These are phyloP conservation scores for Diorhabda sublineata DNA, from an alignment of 1,140 invertebrate genomes.

Conservation along the genomic window DNA sequence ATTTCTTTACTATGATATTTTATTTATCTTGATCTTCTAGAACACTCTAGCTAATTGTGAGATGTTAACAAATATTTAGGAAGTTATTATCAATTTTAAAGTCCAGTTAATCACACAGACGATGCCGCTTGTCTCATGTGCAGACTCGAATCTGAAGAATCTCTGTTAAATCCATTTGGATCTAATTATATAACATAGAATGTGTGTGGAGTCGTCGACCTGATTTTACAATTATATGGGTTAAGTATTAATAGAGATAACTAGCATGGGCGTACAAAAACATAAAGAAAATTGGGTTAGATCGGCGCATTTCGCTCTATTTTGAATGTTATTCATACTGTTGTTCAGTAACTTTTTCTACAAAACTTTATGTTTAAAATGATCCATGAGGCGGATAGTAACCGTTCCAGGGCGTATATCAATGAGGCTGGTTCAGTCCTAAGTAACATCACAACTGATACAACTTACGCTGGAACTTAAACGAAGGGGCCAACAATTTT, in stretches of 20 bases:
- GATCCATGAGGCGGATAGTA: background rate
- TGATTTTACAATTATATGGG: constrained; percentile 3
- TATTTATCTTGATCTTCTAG: too few relatives aligned
- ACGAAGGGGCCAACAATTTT: too few relatives aligned
- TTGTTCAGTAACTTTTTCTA: background rate
- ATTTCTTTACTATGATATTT: too few relatives aligned
- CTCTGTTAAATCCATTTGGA: constrained; percentile 2
- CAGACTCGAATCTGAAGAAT: background rate
- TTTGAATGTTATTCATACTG: background rate
- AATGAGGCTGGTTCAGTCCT: background rate
- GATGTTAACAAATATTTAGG: too few relatives aligned
- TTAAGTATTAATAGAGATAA: constrained; percentile 3
- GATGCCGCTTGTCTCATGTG: background rate
- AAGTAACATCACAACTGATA: too few relatives aligned
- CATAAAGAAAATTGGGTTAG: background rate
- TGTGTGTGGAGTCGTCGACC: constrained; percentile 1
- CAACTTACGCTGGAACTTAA: too few relatives aligned
- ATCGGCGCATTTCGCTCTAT: background rate
- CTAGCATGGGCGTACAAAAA: background rate
- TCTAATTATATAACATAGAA: background rate
- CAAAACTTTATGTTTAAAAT: background rate
- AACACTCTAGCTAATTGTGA: too few relatives aligned
- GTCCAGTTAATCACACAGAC: too few relatives aligned
- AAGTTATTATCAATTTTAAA: too few relatives aligned
- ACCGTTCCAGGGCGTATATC: background rate